phyloP scores from a whole-genome alignment of 2,797 vertebrate species.

The Taeniopygia guttata region DNA sequence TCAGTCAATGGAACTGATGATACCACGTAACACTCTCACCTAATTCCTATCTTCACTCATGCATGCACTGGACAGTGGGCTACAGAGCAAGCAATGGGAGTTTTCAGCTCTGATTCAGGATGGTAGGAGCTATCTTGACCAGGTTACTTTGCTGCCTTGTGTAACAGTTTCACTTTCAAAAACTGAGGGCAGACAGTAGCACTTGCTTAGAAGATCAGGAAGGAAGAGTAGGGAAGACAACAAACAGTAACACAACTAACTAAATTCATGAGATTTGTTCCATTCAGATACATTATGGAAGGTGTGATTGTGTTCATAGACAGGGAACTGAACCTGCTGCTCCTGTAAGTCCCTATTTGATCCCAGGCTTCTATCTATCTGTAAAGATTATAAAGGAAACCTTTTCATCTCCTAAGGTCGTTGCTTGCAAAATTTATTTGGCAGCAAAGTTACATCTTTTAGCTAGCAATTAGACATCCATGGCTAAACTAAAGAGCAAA shows the following conservation, averaged over 20 bases:
- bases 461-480: slow-evolving; percentile 10
- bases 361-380: neutral
- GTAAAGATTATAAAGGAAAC: neutral
- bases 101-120: neutral
- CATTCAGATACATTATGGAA: neutral
- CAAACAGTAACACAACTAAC: neutral
- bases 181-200: neutral
- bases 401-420: slow-evolving; percentile 2
- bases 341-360: neutral
- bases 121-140: neutral
- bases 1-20: neutral
- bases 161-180: neutral
- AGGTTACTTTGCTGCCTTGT: neutral
- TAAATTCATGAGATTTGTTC: neutral
- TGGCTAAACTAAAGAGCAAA: slow-evolving; percentile 18
- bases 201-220: accelerated
- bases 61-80: too few species aligned
- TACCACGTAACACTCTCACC: neutral
- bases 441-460: neutral
- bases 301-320: neutral
- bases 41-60: neutral
- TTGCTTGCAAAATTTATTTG: slow-evolving; percentile 34
- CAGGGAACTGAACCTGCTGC: neutral
- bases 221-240: neutral
- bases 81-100: neutral